Conservation (phyloP, 30 jellyfish, hydroid and myxozoan species). For the Pelagia noctiluca region DNA sequence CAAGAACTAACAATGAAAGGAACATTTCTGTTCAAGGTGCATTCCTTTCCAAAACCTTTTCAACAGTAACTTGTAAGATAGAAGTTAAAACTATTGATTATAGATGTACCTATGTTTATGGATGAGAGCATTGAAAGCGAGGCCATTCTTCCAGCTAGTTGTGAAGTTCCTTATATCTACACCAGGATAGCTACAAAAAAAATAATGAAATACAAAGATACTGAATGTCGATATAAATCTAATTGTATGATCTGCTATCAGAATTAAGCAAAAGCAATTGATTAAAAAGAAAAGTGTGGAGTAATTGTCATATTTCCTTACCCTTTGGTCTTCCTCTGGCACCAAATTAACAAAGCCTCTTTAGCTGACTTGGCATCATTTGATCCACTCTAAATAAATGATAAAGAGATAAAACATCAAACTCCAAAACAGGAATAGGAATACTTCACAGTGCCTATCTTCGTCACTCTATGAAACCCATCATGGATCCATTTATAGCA, state of each 20-base stretch:
- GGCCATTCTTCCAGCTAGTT: conserved; percentile 89
- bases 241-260: too few relatives aligned
- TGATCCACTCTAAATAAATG: conserved; percentile 60
- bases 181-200: conserved; percentile 68
- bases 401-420: not conserved
- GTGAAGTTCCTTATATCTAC: conserved; percentile 82
- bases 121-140: conserved; percentile 89
- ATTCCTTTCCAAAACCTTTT: not conserved
- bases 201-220: too few relatives aligned
- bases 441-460: not conserved
- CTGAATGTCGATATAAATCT: too few relatives aligned
- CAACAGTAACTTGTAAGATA: not conserved
- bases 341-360: conserved; percentile 88
- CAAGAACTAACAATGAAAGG: too few relatives aligned
- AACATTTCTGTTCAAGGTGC: not conserved
- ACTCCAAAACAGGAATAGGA: not conserved
- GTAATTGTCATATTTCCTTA: not conserved
- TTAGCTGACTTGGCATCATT: conserved; percentile 78
- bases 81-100: too few relatives aligned
- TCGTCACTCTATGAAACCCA: too few relatives aligned
- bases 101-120: conserved; percentile 76
- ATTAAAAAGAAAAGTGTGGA: too few relatives aligned
- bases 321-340: conserved; percentile 92
- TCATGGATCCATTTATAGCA: too few relatives aligned
- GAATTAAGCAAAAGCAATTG: too few relatives aligned